These are phyloP conservation scores for Chiroxiphia lanceolata DNA, from an alignment of 2,797 vertebrate genomes.

Conservation along the genomic window DNA sequence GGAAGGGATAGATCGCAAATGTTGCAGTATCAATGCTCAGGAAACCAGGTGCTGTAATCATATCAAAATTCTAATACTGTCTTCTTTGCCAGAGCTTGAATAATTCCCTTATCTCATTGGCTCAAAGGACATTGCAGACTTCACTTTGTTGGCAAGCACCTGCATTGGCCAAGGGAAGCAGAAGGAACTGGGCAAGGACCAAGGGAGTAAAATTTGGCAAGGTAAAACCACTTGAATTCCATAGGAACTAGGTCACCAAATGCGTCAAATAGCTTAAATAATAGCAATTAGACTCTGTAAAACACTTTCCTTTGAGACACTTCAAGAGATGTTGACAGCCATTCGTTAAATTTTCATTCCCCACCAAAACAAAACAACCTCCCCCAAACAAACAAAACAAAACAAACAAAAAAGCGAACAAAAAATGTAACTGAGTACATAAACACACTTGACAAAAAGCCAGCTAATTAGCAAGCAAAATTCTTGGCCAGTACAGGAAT, in stretches of 20 bases:
- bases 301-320: not conserved
- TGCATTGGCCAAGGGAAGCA: not conserved
- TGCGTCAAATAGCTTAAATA: not conserved
- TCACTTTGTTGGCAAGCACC: not conserved
- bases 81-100: not conserved
- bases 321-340: not conserved
- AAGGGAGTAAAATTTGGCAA: not conserved
- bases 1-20: not conserved
- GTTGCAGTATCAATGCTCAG: not conserved
- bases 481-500: not conserved
- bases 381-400: not conserved
- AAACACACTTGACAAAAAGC: not conserved
- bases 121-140: not conserved
- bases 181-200: not conserved
- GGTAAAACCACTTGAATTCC: conserved; percentile 11
- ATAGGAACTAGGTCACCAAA: not conserved
- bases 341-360: not conserved
- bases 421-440: not conserved
- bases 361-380: too few species aligned
- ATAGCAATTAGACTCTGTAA: not conserved
- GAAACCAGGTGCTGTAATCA: not conserved
- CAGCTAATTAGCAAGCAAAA: not conserved
- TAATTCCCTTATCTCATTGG: not conserved
- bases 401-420: too few species aligned
- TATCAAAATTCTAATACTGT: not conserved